Base-by-base conservation (phyloP, 2,113 vertebrate genomes). In the Propithecus coquereli region DNA sequence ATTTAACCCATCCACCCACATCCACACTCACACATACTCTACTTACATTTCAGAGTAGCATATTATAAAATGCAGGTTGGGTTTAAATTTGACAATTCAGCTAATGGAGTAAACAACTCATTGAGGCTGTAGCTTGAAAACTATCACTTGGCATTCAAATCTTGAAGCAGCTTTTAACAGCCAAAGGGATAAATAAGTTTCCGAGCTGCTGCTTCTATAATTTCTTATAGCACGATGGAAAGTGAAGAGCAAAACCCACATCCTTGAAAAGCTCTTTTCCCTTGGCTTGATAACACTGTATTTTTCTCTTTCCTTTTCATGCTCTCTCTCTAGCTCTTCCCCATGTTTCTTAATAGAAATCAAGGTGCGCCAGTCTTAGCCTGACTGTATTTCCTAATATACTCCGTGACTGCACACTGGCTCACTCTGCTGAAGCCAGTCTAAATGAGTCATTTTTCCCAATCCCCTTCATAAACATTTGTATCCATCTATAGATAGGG, bases 31-130 rank as follows among this genome's bases (percentile, higher is more conserved):
- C 45, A 16, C 32, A n/a, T 18, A 14, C 32, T 30, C 37, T n/a
- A 45, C 20, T 94, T 88, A 30, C 54, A 91, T 81, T 92, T 86
- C 54, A 79, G 40, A 43, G n/a, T 43, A 71, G 52, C 23, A 6
- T 81, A 87, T 81, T 93, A 5, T 76, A 61, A 96, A 90, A 74
- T n/a, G 1, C 4, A 65, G 47, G 52, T 45, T 85, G 66, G 27
- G 90, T 71, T 94, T 92, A 84, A 43, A 59, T 66, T 91, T 89
- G 80, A 68, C 57, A 96, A 14, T 57, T 80, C 43, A 76, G 65
- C 37, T 65, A 85, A 91, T 79, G 5, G 47, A 73, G 13, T 76
- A 73, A 84, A 54, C 3, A 87, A 76, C 8, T 91, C 57, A 84
- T 6, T 82, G 59, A 93, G 85, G 34, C 22, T 52, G 10, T 17